Evolutionary conservation across 2,113 vertebrate genomes (phyloP), one percentile per base, ranked within the genome.

Genomic region (Nothocercus julius): DNA sequence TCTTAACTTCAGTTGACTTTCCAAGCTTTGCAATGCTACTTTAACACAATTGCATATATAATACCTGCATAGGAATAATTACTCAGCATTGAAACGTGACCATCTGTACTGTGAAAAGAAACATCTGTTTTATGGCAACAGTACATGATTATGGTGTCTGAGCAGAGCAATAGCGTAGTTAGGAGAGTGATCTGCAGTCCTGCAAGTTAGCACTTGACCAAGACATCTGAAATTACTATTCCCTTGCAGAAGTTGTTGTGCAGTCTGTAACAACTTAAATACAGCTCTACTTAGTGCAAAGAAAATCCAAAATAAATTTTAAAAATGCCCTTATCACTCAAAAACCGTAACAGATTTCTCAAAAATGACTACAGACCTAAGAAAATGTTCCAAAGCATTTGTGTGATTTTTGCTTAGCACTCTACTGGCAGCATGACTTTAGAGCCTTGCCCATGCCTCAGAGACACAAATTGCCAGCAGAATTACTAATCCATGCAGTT

Each of bases 21-120:
- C n/a, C 53, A 86, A 59, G 53, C 54, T 75, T 25, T 30, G 63
- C 9, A 45, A 73, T 5, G 14, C 24, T 79, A 73, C 76, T 95
- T 84, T 58, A 88, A 81, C 28, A 22, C 21, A 77, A 61, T 30
- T n/a, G 21, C 10, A 3, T 47, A 59, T 5, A 64, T 1, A 2
- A 76, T 62, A 72, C 51, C 89, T 80, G 84, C 80, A 78, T 1
- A 84, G 77, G 66, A 92, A 44, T 82, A 58, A 92, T 86, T 70
- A 88, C 90, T 94, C 77, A 62, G 80, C 68, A 76, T 12, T 38
- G 58, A 90, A 82, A 77, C 32, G 61, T 22, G 80, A 75, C 94
- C 76, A 92, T 91, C 91, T 92, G 91, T 12, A 90, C 79, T 9
- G 0, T 63, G 87, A 92, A 95, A 87, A 73, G 83, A 88, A 96